A percentile compares a stretch with the other conserved stretches of the same genome.
These are phyloP conservation scores for Prunella fulvescens DNA, from an alignment of 2,113 vertebrate species.

Conservation along the genomic window DNA sequence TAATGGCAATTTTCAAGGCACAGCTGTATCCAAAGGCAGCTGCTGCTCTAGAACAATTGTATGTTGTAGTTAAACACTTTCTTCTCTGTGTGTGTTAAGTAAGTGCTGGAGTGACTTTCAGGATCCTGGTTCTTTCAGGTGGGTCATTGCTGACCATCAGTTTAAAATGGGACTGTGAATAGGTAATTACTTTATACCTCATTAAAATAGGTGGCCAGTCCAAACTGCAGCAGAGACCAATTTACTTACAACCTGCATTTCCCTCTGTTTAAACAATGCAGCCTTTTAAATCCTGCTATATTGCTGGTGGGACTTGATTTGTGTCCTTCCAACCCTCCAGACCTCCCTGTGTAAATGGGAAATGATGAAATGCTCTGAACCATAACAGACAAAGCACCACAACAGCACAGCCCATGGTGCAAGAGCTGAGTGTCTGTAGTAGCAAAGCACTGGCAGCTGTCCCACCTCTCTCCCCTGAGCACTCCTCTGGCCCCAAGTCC, in stretches of 20 bases:
- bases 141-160: background rate
- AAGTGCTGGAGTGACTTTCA: background rate
- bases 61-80: background rate
- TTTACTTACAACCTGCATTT: background rate
- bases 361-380: background rate
- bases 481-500: background rate
- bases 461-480: background rate
- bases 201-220: background rate
- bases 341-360: background rate
- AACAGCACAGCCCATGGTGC: background rate
- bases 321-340: background rate
- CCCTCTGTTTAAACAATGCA: background rate
- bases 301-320: background rate
- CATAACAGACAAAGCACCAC: background rate
- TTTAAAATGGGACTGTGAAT: background rate
- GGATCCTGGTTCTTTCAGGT: background rate
- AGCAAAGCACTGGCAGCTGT: background rate
- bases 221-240: background rate
- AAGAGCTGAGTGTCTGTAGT: background rate
- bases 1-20: background rate
- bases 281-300: background rate
- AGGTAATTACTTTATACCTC: background rate
- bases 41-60: background rate
- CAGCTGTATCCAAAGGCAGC: background rate
- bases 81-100: background rate